phyloP scores from a whole-genome alignment of 2,113 vertebrate genomes.

The Camelus dromedarius region DNA sequence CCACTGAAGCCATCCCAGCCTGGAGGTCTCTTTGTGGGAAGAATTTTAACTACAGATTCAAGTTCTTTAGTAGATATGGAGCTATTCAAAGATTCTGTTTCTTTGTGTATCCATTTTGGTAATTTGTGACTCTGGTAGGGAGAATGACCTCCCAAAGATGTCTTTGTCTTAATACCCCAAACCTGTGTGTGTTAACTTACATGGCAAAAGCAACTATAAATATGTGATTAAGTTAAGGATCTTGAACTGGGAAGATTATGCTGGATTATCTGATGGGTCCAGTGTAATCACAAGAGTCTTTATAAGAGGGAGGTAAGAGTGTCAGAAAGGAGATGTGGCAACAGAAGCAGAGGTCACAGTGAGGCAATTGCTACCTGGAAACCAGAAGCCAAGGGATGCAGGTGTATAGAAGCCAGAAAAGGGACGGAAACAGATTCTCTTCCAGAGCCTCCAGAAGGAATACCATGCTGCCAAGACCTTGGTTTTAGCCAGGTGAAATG shows the following conservation, averaged over 20 bases:
- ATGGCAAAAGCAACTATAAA: neutral
- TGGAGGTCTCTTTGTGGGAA: neutral
- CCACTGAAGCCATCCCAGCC: neutral
- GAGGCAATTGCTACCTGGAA: neutral
- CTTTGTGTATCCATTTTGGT: constrained; percentile 37
- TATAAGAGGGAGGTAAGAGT: neutral
- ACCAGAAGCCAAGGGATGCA: neutral
- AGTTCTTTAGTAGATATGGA: neutral
- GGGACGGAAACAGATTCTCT: neutral
- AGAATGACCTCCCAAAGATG: neutral
- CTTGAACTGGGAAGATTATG: neutral
- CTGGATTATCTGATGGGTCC: neutral
- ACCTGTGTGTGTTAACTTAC: neutral
- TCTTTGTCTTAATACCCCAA: neutral
- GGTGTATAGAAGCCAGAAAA: neutral
- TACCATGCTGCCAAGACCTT: neutral
- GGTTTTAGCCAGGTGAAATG: neutral
- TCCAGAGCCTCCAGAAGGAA: neutral
- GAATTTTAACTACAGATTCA: constrained; percentile 34
- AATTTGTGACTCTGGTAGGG: neutral
- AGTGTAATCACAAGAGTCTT: neutral
- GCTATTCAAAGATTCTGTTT: neutral
- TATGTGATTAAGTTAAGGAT: neutral
- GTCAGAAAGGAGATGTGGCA: neutral
- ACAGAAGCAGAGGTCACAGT: neutral